Evolutionary conservation across 2,113 vertebrate genomes (phyloP), one percentile per base, ranked within the genome.

Genomic region (Falcunculus frontatus): DNA sequence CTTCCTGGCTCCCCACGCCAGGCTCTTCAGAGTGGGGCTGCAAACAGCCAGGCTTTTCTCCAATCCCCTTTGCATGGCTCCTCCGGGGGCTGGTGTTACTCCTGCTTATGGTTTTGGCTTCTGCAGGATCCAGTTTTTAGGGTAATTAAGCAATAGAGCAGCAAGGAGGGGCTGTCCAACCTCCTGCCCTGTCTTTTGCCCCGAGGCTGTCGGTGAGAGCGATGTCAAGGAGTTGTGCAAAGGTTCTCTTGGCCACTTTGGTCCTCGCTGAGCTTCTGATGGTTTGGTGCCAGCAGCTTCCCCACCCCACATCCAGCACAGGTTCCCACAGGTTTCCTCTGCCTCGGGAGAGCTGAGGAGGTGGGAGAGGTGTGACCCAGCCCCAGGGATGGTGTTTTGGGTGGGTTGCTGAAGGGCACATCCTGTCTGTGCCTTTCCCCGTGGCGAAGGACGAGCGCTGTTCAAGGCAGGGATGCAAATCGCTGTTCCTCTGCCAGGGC

Each of bases 121-220:
- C 4, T 4, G 7, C 47, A 47, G 75, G 64, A 29, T n/a, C 18
- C 1, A 7, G 1, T 6, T 85, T 87, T 87, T 35, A 32, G 75
- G 27, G 29, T 60, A 18, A 60, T 76, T 11, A 44, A 67, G 69
- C 22, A n/a, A 23, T 0, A 33, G 56, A 46, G 22, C 81, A 74
- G 37, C 49, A 14, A 73, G 76, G 55, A 67, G 44, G 41, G 57
- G 13, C 29, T 46, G 52, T 13, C 41, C 65, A n/a, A 0, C 35
- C 79, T 59, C 80, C 76, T 79, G 55, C 42, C 57, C 29, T 17
- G 37, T 6, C 25, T 57, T 32, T 53, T 0, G 0, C 42, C 67
- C 46, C 0, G 2, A 16, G 29, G 70, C 19, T 53, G 46, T 14
- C 0, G 3, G 14, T 33, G n/a, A 2, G 27, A 29, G 7, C 9